Evolutionary conservation across 2,888 invertebrate genomes (phyloP).

Genomic region (Caenorhabditis japonica): DNA sequence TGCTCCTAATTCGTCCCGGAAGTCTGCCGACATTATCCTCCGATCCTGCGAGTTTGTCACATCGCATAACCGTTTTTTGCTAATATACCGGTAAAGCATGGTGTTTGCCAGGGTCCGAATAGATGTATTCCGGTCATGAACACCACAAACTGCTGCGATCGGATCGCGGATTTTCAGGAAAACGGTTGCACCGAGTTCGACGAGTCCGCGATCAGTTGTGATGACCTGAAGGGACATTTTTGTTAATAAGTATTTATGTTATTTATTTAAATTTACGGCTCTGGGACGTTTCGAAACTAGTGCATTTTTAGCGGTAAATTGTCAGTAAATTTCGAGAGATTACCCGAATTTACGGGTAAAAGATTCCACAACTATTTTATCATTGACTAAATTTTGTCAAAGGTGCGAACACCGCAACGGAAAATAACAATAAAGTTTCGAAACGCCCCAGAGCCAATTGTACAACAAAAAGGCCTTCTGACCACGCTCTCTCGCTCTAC

Average conservation of each 20-base stretch:
- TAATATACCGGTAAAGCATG: slow-evolving; percentile 77
- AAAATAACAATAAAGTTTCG: too few relatives aligned
- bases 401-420: too few relatives aligned
- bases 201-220: slow-evolving; percentile 78
- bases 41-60: slow-evolving; percentile 65
- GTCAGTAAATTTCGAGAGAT: not conserved
- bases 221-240: slow-evolving; percentile 74
- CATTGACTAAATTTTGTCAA: too few relatives aligned
- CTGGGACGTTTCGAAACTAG: too few relatives aligned
- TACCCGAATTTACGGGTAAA: too few relatives aligned
- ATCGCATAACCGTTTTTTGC: slow-evolving; percentile 75
- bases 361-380: too few relatives aligned
- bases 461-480: too few relatives aligned
- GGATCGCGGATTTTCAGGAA: slow-evolving; percentile 78
- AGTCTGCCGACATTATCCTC: slow-evolving; percentile 58
- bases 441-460: too few relatives aligned
- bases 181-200: slow-evolving; percentile 79
- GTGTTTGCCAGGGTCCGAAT: slow-evolving; percentile 78
- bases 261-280: too few relatives aligned
- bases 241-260: slow-evolving; percentile 18
- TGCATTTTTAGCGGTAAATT: too few relatives aligned
- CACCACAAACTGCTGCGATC: slow-evolving; percentile 77
- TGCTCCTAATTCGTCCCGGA: slow-evolving; percentile 77
- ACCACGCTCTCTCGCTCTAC: too few relatives aligned
- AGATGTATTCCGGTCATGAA: slow-evolving; percentile 78